phyloP scores from a whole-genome alignment of 2,797 vertebrate genomes.

The Sebastes steindachneri region DNA sequence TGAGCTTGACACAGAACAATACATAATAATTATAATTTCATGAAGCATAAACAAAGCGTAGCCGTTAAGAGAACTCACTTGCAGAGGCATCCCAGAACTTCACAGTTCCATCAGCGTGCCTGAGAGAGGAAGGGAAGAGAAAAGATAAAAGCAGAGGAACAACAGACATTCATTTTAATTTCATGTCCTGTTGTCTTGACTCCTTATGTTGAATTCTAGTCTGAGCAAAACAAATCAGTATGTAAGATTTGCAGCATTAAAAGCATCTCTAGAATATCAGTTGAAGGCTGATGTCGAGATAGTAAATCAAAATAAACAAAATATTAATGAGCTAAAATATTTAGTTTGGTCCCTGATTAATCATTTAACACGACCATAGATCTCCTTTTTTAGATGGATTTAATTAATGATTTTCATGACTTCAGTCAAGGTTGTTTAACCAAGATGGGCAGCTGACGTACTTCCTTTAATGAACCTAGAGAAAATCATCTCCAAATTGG shows the following conservation, averaged over 20 bases:
- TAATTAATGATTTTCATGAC: neutral
- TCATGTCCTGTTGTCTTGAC: neutral
- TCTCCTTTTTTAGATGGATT: neutral
- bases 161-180: neutral
- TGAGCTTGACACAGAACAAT: neutral
- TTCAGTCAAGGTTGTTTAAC: neutral
- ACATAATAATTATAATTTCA: neutral
- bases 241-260: neutral
- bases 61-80: conserved; percentile 85
- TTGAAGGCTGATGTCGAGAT: neutral
- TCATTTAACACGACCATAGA: neutral
- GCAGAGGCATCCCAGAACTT: conserved; percentile 99
- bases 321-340: neutral
- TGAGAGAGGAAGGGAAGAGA: conserved; percentile 64
- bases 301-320: neutral
- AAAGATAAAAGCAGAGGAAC: neutral
- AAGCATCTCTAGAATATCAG: neutral
- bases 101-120: conserved; percentile 98
- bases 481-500: too few relatives aligned
- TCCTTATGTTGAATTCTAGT: neutral
- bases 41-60: neutral
- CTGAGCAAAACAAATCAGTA: neutral
- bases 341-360: neutral
- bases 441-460: too few relatives aligned
- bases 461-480: too few relatives aligned